Evolutionary conservation across 2,797 vertebrate species (phyloP).

Genomic region (Dipus sagitta): DNA sequence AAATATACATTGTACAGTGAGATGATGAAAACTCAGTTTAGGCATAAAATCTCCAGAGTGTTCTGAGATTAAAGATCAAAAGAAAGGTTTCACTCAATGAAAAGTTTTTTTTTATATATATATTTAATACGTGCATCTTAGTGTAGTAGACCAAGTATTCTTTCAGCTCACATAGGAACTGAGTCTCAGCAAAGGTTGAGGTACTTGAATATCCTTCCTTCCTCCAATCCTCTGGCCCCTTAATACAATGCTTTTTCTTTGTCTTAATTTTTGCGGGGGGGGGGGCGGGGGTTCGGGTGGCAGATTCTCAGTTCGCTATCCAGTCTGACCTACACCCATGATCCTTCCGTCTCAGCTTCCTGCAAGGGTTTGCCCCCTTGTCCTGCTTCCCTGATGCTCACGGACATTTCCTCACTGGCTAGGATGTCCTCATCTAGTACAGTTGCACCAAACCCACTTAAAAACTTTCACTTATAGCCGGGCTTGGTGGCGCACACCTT

Average conservation of each 20-base stretch:
- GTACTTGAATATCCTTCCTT: slow-evolving; percentile 57
- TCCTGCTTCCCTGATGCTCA: too few species aligned
- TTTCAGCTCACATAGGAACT: not conserved
- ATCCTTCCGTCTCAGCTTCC: not conserved
- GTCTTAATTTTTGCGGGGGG: not conserved
- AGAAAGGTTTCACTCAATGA: not conserved
- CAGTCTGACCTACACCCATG: not conserved
- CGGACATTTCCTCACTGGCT: slow-evolving; percentile 49
- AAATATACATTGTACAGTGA: not conserved
- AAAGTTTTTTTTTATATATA: too few species aligned
- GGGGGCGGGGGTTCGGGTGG: too few species aligned
- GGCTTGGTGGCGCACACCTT: too few species aligned
- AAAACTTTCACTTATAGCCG: not conserved
- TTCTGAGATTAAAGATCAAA: not conserved
- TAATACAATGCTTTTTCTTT: not conserved
- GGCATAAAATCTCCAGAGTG: not conserved
- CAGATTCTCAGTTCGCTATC: not conserved
- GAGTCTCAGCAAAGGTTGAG: slow-evolving; percentile 44
- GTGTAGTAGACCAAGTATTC: not conserved
- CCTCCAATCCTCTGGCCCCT: not conserved
- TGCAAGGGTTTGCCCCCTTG: too few species aligned
- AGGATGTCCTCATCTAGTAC: slow-evolving; percentile 59
- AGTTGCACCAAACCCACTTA: not conserved
- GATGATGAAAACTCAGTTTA: not conserved
- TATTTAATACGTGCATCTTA: not conserved